phyloP scores from a whole-genome alignment of 2,888 invertebrate species.

The Schizotus pectinicornis region DNA sequence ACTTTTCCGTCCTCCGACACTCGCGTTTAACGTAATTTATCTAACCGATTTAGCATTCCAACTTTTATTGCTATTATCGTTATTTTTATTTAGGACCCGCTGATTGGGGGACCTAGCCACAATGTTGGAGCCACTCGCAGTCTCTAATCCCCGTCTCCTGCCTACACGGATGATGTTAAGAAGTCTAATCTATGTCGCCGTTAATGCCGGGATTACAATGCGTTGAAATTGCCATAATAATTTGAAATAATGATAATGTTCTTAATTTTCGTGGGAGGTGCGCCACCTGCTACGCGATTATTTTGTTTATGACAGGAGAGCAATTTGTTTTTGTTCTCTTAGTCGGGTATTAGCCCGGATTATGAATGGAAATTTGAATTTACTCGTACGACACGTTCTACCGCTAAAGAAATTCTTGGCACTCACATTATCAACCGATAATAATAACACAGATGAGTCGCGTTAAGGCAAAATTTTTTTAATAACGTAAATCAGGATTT shows the following conservation, averaged over 20 bases:
- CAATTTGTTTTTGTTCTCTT: slow-evolving; percentile 16
- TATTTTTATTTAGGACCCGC: neutral
- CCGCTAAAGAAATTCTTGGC: too few species aligned
- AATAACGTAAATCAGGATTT: too few species aligned
- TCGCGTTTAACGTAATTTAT: slow-evolving; percentile 1
- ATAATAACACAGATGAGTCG: too few species aligned
- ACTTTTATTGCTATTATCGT: neutral
- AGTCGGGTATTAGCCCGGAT: too few species aligned
- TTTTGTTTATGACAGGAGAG: too few species aligned
- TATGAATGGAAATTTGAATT: too few species aligned
- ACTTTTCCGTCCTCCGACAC: neutral
- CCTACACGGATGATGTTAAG: neutral
- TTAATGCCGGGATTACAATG: slow-evolving; percentile 12
- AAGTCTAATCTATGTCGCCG: slow-evolving; percentile 12
- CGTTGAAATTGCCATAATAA: slow-evolving; percentile 14
- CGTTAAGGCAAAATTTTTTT: too few species aligned
- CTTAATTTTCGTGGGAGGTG: slow-evolving; percentile 12
- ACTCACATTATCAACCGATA: too few species aligned
- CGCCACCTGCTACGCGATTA: slow-evolving; percentile 11
- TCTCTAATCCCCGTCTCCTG: neutral
- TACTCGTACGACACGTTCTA: too few species aligned
- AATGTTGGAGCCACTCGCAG: too few species aligned
- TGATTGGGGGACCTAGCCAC: too few species aligned
- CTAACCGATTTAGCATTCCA: slow-evolving; percentile 1
- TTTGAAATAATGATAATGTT: slow-evolving; percentile 20